Evolutionary conservation across 1,140 invertebrate genomes (phyloP), one percentile per base, ranked within the genome.

Genomic region (Aphelinus atriplicis): DNA sequence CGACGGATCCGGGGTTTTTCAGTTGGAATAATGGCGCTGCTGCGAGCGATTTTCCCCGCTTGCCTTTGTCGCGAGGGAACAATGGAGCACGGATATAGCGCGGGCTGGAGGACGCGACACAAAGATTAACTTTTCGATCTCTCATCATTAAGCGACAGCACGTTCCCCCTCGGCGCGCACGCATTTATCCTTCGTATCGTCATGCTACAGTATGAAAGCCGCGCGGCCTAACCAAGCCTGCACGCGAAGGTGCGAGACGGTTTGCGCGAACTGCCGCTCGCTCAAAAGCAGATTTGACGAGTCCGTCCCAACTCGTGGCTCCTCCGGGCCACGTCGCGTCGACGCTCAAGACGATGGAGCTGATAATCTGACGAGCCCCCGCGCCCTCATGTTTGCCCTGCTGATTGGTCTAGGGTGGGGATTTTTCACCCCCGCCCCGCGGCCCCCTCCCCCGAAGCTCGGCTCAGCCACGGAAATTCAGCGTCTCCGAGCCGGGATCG

Each of bases 341-440:
- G 48, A 42, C 47, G 10, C 26, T 26, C 26, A 26, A 61, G 73
- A 75, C 72, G 78, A 82, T 77, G 76, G 81, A 76, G 78, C 66
- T 77, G 80, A 83, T 82, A 82, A 79, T 72, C 68, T 50, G 26
- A 57, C 71, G 73, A 80, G 69, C 53, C 58, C 68, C 57, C 47
- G 26, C 78, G 79, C 77, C 77, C 69, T 47, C 53, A 64, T 82
- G 81, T 84, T 84, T 81, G 80, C 81, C 71, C 81, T 83, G 78
- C 79, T 84, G 78, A 81, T 81, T 80, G 82, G 73, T 68, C 77
- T 73, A 76, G 78, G 62, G 73, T 26, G 26, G 26, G 26, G 26
- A 26, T 26, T 26, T 26, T 26, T 26, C 26, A 26, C 26, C 26
- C 26, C 26, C 26, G 26, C 26, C 26, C 26, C 26, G 26, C 26